Percentiles rank a stretch among this genome's conserved stretches.
Conservation (phyloP, 2,113 vertebrate genomes). For the Colaptes auratus region DNA sequence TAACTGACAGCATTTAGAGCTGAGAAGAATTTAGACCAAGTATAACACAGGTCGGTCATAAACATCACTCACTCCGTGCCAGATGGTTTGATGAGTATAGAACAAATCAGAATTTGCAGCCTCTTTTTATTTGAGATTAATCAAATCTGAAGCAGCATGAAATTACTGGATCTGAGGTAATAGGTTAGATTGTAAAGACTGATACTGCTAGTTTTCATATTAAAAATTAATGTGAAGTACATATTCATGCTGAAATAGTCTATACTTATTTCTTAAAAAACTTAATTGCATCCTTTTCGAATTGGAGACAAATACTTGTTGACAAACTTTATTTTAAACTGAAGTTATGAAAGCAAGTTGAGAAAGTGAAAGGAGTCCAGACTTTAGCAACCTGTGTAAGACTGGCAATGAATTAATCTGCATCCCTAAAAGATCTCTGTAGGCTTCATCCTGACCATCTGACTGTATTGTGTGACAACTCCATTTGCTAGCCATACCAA, state of each 20-base stretch:
- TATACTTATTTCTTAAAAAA: background rate
- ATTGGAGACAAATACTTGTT: background rate
- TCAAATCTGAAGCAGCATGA: background rate
- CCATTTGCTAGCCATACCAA: slow-evolving; percentile 52
- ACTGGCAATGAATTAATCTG: background rate
- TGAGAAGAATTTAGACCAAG: background rate
- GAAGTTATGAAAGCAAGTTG: background rate
- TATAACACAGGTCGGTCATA: background rate
- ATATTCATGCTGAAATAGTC: background rate
- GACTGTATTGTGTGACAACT: slow-evolving; percentile 49
- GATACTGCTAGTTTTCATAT: background rate
- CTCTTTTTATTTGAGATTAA: background rate
- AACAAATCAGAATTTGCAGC: slow-evolving; percentile 7
- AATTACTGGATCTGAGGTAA: background rate
- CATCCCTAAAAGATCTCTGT: slow-evolving; percentile 4
- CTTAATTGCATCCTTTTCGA: background rate
- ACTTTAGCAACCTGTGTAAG: slow-evolving; percentile 4
- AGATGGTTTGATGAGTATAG: background rate
- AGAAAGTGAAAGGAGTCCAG: background rate
- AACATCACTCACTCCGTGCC: background rate
- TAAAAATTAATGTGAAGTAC: background rate
- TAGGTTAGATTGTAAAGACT: slow-evolving; percentile 1
- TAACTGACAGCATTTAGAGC: background rate
- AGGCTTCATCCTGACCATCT: slow-evolving; percentile 36
- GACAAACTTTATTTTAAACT: background rate